Conservation (phyloP, 2,888 invertebrate species). For the Dichetophora obliterata region DNA sequence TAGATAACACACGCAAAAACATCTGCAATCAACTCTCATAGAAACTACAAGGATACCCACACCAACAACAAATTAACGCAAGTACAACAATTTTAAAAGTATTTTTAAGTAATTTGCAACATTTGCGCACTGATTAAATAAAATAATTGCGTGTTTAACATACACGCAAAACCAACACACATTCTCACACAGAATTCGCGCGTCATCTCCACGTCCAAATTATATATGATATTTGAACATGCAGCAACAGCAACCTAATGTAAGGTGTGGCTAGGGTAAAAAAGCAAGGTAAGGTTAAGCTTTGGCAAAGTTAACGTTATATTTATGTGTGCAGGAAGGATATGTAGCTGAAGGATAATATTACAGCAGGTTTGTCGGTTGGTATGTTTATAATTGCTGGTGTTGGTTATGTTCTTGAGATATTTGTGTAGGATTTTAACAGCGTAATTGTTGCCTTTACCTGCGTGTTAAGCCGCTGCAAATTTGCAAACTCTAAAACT, state of each 20-base stretch:
- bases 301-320: background rate
- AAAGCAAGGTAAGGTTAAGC: background rate
- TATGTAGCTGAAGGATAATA: background rate
- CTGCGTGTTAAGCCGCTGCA: no score
- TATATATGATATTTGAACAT: background rate
- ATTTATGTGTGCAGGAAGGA: background rate
- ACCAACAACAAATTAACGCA: no score
- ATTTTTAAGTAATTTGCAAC: background rate
- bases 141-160: background rate
- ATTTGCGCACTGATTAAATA: slow-evolving; percentile 1
- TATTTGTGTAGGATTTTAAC: background rate
- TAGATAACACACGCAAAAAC: no score
- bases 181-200: no score
- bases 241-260: background rate
- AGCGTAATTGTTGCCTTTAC: background rate
- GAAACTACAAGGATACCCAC: no score
- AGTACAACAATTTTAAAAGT: no score
- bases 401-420: background rate
- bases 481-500: no score
- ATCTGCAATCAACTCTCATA: no score
- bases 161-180: background rate
- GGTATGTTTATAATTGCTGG: background rate
- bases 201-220: background rate
- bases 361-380: background rate
- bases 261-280: background rate